Evolutionary conservation across 1,140 invertebrate genomes (phyloP).

Genomic region (Teleopsis dalmanni): DNA sequence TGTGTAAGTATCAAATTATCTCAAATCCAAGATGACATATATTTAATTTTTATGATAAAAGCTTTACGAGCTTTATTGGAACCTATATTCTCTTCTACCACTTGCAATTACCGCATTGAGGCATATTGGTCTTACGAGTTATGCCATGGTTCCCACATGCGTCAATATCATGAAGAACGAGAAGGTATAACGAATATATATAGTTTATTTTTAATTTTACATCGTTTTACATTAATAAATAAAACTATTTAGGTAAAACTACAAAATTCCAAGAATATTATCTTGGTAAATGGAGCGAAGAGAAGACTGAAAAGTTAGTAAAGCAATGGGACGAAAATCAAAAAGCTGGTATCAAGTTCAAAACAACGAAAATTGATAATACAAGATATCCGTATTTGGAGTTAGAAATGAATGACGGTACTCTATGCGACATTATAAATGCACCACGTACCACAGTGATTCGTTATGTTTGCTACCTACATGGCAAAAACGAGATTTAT

Average conservation of each 20-base stretch:
- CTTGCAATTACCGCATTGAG: conserved; percentile 83
- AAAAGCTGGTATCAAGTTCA: conserved; percentile 43
- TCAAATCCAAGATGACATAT: not conserved
- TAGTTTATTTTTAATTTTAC: not conserved
- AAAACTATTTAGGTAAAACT: conserved; percentile 60
- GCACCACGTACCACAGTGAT: conserved; percentile 72
- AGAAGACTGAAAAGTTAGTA: conserved; percentile 51
- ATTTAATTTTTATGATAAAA: conserved; percentile 1
- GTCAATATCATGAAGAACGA: conserved; percentile 92
- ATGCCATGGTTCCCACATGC: conserved; percentile 83
- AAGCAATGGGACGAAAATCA: conserved; percentile 45
- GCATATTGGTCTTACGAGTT: conserved; percentile 97
- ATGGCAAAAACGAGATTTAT: conserved; percentile 85
- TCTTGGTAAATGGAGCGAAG: conserved; percentile 64
- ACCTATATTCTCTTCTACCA: conserved; percentile 63
- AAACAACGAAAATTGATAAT: conserved; percentile 77
- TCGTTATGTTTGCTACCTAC: conserved; percentile 75
- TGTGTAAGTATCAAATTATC: conserved; percentile 30
- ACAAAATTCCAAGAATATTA: conserved; percentile 74
- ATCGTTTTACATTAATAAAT: conserved; percentile 4
- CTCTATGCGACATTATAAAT: conserved; percentile 83
- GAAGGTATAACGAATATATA: conserved; percentile 51
- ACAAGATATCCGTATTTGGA: conserved; percentile 76
- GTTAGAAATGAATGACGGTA: conserved; percentile 72
- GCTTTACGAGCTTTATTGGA: conserved; percentile 69